Percentiles rank a stretch among this genome's conserved stretches.
Conservation (phyloP, 2,888 invertebrate genomes). For the Drosophila acutilabella region DNA sequence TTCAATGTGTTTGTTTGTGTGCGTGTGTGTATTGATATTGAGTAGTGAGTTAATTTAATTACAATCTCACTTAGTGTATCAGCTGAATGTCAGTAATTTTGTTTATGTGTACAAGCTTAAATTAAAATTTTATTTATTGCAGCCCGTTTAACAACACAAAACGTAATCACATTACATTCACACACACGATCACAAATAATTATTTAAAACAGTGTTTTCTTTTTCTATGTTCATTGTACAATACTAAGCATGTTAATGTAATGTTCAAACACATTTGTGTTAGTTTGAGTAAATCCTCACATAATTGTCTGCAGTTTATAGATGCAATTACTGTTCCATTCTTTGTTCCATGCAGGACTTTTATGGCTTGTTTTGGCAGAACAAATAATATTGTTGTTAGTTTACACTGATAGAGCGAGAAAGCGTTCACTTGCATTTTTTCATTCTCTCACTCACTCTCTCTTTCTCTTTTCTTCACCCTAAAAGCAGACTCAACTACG, state of each 20-base stretch:
- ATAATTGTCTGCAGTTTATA: constrained; percentile 10
- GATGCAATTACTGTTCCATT: constrained; percentile 12
- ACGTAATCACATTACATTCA: constrained; percentile 4
- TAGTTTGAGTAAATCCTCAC: neutral
- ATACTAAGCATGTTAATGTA: too few species aligned
- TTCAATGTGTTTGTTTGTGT: neutral
- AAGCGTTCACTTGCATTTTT: constrained; percentile 6
- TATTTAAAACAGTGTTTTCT: neutral
- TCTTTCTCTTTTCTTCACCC: constrained; percentile 5
- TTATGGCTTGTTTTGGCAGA: constrained; percentile 60
- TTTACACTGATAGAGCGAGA: constrained; percentile 9
- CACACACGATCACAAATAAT: neutral
- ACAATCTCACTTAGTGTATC: neutral
- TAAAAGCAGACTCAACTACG: constrained; percentile 34
- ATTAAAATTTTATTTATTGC: neutral
- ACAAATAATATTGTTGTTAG: constrained; percentile 46
- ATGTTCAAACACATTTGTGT: neutral
- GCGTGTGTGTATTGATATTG: neutral
- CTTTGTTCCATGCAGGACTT: constrained; percentile 41
- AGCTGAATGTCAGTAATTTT: constrained; percentile 2
- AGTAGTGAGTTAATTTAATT: neutral
- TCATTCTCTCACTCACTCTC: neutral
- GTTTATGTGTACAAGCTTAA: constrained; percentile 24
- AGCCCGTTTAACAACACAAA: constrained; percentile 38
- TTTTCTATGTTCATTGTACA: too few species aligned